Conservation (phyloP, 2,888 invertebrate species). For the Sminthurinus aureus region DNA sequence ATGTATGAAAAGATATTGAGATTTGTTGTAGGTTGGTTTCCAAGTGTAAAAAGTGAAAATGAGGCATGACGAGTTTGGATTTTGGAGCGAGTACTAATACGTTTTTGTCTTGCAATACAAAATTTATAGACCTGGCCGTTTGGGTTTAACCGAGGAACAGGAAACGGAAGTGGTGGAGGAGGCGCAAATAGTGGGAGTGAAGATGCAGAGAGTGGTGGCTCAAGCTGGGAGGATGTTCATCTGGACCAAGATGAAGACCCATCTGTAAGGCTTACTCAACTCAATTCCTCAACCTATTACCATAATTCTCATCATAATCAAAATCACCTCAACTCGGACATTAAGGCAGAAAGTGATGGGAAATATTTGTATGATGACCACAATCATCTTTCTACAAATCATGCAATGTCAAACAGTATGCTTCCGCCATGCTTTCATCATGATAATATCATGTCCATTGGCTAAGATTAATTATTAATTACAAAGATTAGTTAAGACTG, state of each 20-base stretch:
- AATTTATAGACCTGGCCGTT: conserved; percentile 59
- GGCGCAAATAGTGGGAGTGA: conserved; percentile 56
- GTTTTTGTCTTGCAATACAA: too few species aligned
- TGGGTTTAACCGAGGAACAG: conserved; percentile 56
- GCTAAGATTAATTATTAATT: too few species aligned
- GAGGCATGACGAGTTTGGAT: too few species aligned
- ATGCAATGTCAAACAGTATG: background rate
- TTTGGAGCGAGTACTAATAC: too few species aligned
- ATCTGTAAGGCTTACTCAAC: conserved; percentile 23
- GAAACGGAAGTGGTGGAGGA: conserved; percentile 56
- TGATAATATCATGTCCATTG: conserved; percentile 51
- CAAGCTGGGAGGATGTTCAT: conserved; percentile 58
- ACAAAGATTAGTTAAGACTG: too few species aligned
- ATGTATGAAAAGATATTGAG: too few species aligned
- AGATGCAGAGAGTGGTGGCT: conserved; percentile 49
- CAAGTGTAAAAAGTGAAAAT: too few species aligned
- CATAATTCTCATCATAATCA: conserved; percentile 18
- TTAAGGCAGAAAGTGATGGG: too few species aligned
- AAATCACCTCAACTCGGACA: background rate
- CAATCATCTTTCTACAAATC: background rate
- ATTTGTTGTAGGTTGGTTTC: too few species aligned
- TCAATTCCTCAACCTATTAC: background rate
- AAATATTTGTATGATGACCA: background rate
- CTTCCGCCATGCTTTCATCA: conserved; percentile 41
- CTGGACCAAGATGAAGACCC: conserved; percentile 50